A percentile compares a stretch with the other conserved stretches of the same genome.
phyloP scores from a whole-genome alignment of 2,113 vertebrate genomes.

The Macquaria australasica region DNA sequence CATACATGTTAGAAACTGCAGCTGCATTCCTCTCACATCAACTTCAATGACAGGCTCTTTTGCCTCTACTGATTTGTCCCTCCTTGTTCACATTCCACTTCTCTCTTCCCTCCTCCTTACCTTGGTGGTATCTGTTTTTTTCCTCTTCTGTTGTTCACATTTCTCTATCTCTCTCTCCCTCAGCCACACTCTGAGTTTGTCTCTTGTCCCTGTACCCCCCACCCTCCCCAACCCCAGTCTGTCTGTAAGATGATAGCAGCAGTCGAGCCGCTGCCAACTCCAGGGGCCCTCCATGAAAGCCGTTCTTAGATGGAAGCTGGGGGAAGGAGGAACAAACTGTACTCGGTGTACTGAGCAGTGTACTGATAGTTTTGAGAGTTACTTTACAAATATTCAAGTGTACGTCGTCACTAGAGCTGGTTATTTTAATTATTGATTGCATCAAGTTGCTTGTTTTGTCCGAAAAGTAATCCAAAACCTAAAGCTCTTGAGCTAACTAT shows the following conservation, averaged over 20 bases:
- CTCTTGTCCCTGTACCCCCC: conserved; percentile 52
- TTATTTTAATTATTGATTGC: neutral
- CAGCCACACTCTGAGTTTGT: conserved; percentile 30
- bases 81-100: conserved; percentile 40
- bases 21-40: conserved; percentile 69
- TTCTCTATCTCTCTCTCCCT: conserved; percentile 7
- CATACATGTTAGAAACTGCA: conserved; percentile 73
- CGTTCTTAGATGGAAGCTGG: conserved; percentile 48
- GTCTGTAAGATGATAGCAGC: conserved; percentile 76
- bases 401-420: too few species aligned
- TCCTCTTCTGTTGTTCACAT: conserved; percentile 14
- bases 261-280: conserved; percentile 63
- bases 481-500: neutral
- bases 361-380: conserved; percentile 6
- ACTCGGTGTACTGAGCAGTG: conserved; percentile 52
- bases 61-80: conserved; percentile 12
- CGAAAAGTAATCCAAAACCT: neutral
- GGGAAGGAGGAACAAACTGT: conserved; percentile 66
- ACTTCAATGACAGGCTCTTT: conserved; percentile 33
- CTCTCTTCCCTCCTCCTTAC: neutral
- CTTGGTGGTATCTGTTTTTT: neutral
- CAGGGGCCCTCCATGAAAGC: conserved; percentile 69
- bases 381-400: neutral
- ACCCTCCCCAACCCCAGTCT: neutral
- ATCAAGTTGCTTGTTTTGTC: neutral